phyloP scores from a whole-genome alignment of 2,113 vertebrate genomes.

The Erythrocercus mccallii region DNA sequence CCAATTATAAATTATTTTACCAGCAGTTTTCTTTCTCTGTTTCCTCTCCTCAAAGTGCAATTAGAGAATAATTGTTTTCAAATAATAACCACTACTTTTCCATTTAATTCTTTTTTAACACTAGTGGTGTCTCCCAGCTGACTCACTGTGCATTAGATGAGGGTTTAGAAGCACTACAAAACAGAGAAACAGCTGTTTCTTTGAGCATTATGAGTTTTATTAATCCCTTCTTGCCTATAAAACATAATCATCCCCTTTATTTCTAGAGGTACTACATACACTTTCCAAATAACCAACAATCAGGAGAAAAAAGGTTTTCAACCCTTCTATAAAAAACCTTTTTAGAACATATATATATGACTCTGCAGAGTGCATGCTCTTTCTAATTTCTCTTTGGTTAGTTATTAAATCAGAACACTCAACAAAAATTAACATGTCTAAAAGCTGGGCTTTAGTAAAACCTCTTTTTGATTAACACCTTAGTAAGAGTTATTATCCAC shows the following conservation, averaged over 20 bases:
- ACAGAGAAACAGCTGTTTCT: conserved; percentile 74
- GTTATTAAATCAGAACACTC: not conserved
- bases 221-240: conserved; percentile 72
- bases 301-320: conserved; percentile 63
- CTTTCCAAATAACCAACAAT: conserved; percentile 67
- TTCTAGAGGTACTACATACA: conserved; percentile 65
- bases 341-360: conserved; percentile 21
- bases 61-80: conserved; percentile 70
- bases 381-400: conserved; percentile 15
- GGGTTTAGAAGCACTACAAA: conserved; percentile 46
- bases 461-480: not conserved
- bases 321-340: conserved; percentile 13
- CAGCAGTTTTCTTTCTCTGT: conserved; percentile 20
- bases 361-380: not conserved
- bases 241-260: conserved; percentile 75
- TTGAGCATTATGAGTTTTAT: conserved; percentile 60
- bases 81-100: conserved; percentile 61
- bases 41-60: conserved; percentile 49
- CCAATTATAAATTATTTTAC: conserved; percentile 65
- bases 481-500: conserved; percentile 4
- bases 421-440: not conserved
- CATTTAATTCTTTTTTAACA: conserved; percentile 59
- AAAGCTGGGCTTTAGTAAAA: not conserved
- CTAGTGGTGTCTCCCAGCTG: conserved; percentile 63
- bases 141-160: conserved; percentile 53